Conservation (phyloP, 2,797 vertebrate species). For the Dendrocincla tyrannina region DNA sequence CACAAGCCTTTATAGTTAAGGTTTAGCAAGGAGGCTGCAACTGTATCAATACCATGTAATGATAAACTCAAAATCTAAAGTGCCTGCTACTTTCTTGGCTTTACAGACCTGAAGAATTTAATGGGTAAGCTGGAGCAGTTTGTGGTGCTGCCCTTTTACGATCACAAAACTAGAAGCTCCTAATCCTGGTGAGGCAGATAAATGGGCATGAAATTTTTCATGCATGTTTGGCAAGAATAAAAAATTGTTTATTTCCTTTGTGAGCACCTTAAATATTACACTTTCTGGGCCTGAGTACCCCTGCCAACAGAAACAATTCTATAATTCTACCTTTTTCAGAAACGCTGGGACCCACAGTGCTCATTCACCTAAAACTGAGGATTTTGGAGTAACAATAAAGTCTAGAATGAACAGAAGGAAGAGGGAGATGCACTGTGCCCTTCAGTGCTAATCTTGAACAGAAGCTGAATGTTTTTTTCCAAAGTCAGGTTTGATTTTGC, state of each 20-base stretch:
- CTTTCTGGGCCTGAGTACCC: background rate
- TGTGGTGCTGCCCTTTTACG: conserved; percentile 61
- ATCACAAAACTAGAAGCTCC: conserved; percentile 33
- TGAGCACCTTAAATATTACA: background rate
- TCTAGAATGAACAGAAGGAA: background rate
- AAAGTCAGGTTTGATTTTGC: background rate
- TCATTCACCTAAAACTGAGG: background rate
- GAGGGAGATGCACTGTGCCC: background rate
- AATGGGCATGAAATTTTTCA: background rate
- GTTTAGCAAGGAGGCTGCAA: conserved; percentile 22
- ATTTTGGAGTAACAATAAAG: background rate
- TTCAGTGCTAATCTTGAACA: background rate
- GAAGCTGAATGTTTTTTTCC: background rate
- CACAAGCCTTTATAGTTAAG: conserved; percentile 43
- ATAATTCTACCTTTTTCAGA: background rate
- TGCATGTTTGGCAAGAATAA: background rate
- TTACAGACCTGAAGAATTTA: conserved; percentile 16
- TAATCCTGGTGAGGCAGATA: background rate
- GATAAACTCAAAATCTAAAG: conserved; percentile 19
- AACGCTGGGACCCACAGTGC: background rate
- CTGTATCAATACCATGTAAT: conserved; percentile 47
- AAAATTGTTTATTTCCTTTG: background rate
- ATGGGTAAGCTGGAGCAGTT: conserved; percentile 46
- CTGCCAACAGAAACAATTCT: background rate
- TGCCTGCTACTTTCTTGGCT: conserved; percentile 40